Percentiles rank a stretch among this genome's conserved stretches.
phyloP scores from a whole-genome alignment of 2,797 vertebrate species.

The Pygocentrus nattereri region DNA sequence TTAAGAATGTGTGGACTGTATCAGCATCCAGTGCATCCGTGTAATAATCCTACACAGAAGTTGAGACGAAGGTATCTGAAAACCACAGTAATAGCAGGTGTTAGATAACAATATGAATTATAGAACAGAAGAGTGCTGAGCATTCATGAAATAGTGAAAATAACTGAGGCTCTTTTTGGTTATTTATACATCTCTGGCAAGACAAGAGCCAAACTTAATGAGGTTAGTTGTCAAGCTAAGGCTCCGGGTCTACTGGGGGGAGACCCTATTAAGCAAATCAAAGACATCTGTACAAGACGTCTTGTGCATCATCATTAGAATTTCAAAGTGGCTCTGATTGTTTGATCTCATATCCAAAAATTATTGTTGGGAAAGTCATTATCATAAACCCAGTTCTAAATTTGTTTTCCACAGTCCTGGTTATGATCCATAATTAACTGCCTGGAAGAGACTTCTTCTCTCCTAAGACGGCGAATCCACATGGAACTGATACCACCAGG shows the following conservation, averaged over 20 bases:
- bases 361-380: conserved; percentile 72
- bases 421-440: conserved; percentile 79
- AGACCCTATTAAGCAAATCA: conserved; percentile 67
- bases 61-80: background rate
- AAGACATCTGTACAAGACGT: conserved; percentile 62
- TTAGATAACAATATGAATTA: conserved; percentile 39
- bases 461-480: conserved; percentile 54
- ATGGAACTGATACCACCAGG: conserved; percentile 31
- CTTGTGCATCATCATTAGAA: conserved; percentile 70
- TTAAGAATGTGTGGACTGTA: background rate
- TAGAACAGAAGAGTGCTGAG: conserved; percentile 10
- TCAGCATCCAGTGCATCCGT: background rate
- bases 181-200: conserved; percentile 67
- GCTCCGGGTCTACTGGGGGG: conserved; percentile 63
- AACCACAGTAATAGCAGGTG: background rate
- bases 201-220: conserved; percentile 59
- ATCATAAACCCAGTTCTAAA: conserved; percentile 74
- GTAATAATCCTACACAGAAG: background rate
- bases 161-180: conserved; percentile 40
- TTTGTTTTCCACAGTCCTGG: conserved; percentile 68
- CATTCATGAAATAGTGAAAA: conserved; percentile 14
- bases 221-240: conserved; percentile 61
- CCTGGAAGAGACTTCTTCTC: conserved; percentile 65
- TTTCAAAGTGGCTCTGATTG: conserved; percentile 79
- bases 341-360: conserved; percentile 78